Percentiles rank a stretch among this genome's conserved stretches.
These are phyloP conservation scores for Chrysolina oricalcia DNA, from an alignment of 2,888 invertebrate genomes.

Conservation along the genomic window DNA sequence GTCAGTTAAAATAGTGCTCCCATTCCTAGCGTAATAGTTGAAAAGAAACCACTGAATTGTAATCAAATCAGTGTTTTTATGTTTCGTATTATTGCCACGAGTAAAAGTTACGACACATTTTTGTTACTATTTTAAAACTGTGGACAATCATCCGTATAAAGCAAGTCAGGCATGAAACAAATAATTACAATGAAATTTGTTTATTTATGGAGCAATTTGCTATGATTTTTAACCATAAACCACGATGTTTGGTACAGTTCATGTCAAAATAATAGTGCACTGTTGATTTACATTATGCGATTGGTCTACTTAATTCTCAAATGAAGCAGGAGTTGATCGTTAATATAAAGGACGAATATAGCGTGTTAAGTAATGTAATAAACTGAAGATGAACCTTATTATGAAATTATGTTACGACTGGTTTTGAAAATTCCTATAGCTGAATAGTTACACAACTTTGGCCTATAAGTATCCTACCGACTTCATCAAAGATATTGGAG, in stretches of 20 bases:
- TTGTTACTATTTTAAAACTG: neutral
- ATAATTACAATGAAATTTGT: conserved; percentile 1
- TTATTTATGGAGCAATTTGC: conserved; percentile 13
- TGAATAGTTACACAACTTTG: no score
- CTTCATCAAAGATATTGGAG: no score
- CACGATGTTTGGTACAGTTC: conserved; percentile 11
- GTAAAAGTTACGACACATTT: neutral
- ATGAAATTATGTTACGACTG: no score
- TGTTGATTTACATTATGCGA: no score
- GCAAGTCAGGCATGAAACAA: conserved; percentile 10
- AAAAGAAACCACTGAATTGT: neutral
- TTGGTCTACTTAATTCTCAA: no score
- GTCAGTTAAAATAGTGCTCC: no score
- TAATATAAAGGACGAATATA: no score
- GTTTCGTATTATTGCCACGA: neutral
- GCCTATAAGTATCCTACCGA: no score
- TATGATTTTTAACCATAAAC: conserved; percentile 8
- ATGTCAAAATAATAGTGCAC: neutral
- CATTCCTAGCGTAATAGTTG: neutral
- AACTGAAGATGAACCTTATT: no score
- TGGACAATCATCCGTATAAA: neutral
- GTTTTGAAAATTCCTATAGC: no score
- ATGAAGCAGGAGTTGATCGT: no score
- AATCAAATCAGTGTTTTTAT: conserved; percentile 7
- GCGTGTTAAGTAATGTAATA: no score